Base-by-base conservation (phyloP, 2,797 vertebrate species). In the Intellagama lesueurii region DNA sequence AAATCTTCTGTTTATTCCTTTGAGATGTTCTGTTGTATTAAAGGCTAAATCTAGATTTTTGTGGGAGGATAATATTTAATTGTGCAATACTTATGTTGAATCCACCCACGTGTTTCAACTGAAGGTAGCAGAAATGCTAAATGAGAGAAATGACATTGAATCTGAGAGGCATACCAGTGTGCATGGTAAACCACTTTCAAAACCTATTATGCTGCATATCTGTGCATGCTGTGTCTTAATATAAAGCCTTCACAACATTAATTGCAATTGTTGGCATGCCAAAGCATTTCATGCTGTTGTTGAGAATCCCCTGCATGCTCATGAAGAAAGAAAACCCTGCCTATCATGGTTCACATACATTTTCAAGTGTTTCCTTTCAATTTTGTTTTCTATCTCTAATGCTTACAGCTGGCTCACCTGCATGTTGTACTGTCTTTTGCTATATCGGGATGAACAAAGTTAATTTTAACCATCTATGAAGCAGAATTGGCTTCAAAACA, bases 161-260 rank as follows among this genome's bases (percentile, higher is more conserved):
- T 79, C 76, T 70, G 66, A 70, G 44, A 30, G 69, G 64, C 76
- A 70, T 69, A 60, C 75, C 60, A 79, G 22, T 26, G 68, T 52
- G 64, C 49, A 79, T 79, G 64, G 30, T 49, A 64, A 87, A 68
- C 30, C 22, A 52, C 49, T 79, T 69, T 87, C 40, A 79, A 78
- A 87, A 32, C 76, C 64, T 69, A 16, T 78, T 86, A 78, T 49
- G 44, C 60, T 16, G 19, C 68, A 49, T 70, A 70, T 47, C 56
- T 86, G 40, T 66, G 40, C 75, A 68, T 86, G 75, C 76, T 79
- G 64, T 8, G 40, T 30, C 75, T 69, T 35, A 8, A 87, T 68
- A 80, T 40, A 78, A 24, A 91, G 47, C 30, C 80, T 88, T 87
- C 60, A 79, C 86, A 90, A 80, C 83, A 93, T 91, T 85, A 85